These are phyloP conservation scores for Azorinus chamasolen DNA, from an alignment of 2,888 invertebrate species.

Conservation along the genomic window DNA sequence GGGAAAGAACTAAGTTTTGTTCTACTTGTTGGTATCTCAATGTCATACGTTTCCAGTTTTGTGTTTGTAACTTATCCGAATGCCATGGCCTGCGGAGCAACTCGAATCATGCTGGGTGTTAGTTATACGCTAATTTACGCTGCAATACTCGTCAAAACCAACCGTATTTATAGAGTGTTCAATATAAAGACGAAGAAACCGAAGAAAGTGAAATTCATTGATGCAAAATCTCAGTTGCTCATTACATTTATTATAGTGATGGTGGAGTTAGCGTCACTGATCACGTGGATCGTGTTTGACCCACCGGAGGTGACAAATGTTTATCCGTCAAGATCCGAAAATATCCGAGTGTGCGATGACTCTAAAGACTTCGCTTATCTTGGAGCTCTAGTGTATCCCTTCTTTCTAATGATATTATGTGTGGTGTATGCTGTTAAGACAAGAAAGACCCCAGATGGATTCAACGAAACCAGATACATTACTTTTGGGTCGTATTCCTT, in stretches of 20 bases:
- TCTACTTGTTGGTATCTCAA: constrained; percentile 87
- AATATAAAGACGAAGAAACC: constrained; percentile 82
- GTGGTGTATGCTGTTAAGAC: constrained; percentile 89
- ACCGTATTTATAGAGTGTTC: constrained; percentile 88
- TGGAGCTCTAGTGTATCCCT: constrained; percentile 88
- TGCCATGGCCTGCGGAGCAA: constrained; percentile 87
- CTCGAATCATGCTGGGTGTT: constrained; percentile 88
- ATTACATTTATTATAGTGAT: constrained; percentile 87
- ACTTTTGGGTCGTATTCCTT: constrained; percentile 89
- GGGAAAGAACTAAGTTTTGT: constrained; percentile 88
- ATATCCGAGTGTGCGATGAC: constrained; percentile 85
- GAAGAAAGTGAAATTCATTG: constrained; percentile 86
- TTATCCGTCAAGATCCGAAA: constrained; percentile 81
- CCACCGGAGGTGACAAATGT: constrained; percentile 86
- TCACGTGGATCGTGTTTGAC: constrained; percentile 87
- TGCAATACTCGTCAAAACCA: constrained; percentile 88
- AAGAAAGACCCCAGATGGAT: constrained; percentile 89
- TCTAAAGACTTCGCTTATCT: constrained; percentile 87
- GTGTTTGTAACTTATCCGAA: constrained; percentile 88
- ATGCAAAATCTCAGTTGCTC: constrained; percentile 87
- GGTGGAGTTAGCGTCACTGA: constrained; percentile 87
- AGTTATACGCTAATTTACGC: constrained; percentile 88
- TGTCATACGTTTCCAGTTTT: constrained; percentile 88
- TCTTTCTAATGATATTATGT: constrained; percentile 88
- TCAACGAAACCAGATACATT: constrained; percentile 89